Evolutionary conservation across 2,888 invertebrate genomes (phyloP).

Genomic region (Ypsolopha sequella): DNA sequence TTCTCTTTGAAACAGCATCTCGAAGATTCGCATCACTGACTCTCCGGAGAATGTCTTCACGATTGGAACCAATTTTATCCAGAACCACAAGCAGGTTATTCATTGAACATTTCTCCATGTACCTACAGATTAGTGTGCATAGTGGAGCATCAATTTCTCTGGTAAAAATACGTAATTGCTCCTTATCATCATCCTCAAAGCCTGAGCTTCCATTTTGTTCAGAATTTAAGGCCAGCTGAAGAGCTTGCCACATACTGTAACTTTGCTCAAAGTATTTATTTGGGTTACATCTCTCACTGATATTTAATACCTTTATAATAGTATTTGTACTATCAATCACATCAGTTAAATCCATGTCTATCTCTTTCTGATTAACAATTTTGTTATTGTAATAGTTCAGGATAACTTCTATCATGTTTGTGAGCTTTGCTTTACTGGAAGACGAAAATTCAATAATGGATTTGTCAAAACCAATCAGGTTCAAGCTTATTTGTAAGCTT

Average conservation of each 20-base stretch:
- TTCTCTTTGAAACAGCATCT: slow-evolving; percentile 27
- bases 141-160: slow-evolving; percentile 35
- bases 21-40: slow-evolving; percentile 27
- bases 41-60: slow-evolving; percentile 32
- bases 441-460: slow-evolving; percentile 33
- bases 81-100: slow-evolving; percentile 30
- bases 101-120: slow-evolving; percentile 39
- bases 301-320: slow-evolving; percentile 30
- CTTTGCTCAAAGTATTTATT: slow-evolving; percentile 38
- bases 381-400: slow-evolving; percentile 46
- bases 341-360: slow-evolving; percentile 12
- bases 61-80: slow-evolving; percentile 32
- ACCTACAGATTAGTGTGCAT: slow-evolving; percentile 34
- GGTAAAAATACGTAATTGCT: slow-evolving; percentile 31
- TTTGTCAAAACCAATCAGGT: slow-evolving; percentile 45
- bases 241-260: slow-evolving; percentile 45
- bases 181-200: slow-evolving; percentile 37
- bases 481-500: slow-evolving; percentile 42
- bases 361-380: slow-evolving; percentile 19
- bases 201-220: slow-evolving; percentile 28
- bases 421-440: slow-evolving; percentile 27
- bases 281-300: slow-evolving; percentile 26
- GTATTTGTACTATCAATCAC: slow-evolving; percentile 43
- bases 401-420: slow-evolving; percentile 35
- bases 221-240: slow-evolving; percentile 25